Conservation (phyloP, 2,888 invertebrate genomes). For the Eupithecia subfuscata region DNA sequence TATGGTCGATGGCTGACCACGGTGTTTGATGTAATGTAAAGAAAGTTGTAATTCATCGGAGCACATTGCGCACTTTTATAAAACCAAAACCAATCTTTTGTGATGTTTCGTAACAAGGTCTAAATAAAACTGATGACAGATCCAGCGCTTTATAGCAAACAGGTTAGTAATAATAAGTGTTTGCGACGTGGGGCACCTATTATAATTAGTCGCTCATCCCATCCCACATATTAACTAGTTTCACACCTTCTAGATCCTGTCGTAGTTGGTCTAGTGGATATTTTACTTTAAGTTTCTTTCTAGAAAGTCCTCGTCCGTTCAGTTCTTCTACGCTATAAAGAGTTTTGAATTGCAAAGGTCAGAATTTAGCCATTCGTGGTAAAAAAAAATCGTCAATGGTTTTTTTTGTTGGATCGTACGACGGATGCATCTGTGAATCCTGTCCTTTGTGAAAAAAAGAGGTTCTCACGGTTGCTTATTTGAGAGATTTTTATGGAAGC, state of each 20-base stretch:
- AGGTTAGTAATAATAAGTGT: slow-evolving; percentile 58
- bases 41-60: slow-evolving; percentile 47
- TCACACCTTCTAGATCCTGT: slow-evolving; percentile 67
- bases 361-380: slow-evolving; percentile 62
- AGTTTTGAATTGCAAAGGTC: slow-evolving; percentile 60
- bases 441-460: slow-evolving; percentile 59
- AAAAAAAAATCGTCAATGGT: slow-evolving; percentile 48
- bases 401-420: slow-evolving; percentile 53
- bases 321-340: neutral
- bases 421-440: slow-evolving; percentile 64
- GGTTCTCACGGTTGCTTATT: slow-evolving; percentile 69
- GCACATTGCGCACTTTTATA: slow-evolving; percentile 67
- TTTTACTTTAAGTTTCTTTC: neutral
- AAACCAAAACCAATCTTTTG: slow-evolving; percentile 52
- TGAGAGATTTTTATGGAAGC: slow-evolving; percentile 59
- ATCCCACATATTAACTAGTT: slow-evolving; percentile 53
- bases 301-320: neutral
- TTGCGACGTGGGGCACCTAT: slow-evolving; percentile 65
- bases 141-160: slow-evolving; percentile 46
- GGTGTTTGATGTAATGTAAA: slow-evolving; percentile 61
- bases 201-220: slow-evolving; percentile 65
- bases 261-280: slow-evolving; percentile 56
- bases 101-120: slow-evolving; percentile 59
- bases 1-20: slow-evolving; percentile 70
- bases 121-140: slow-evolving; percentile 56